Evolutionary conservation across 1,140 invertebrate species (phyloP).

Genomic region (Pogonomyrmex californicus): DNA sequence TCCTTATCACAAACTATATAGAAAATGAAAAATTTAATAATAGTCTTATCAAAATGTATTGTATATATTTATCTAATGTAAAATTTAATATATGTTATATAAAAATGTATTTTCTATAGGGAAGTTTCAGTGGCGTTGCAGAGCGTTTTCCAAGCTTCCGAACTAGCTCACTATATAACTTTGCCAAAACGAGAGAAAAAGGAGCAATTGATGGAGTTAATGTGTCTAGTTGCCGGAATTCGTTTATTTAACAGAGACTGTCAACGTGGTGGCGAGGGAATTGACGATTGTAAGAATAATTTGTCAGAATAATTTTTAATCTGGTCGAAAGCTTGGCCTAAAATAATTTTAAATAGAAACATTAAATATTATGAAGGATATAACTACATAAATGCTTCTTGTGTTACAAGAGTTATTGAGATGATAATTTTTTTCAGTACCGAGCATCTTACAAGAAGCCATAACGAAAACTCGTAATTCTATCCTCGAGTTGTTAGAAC

Average conservation of each 20-base stretch:
- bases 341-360: neutral
- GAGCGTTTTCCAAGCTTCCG: constrained; percentile 91
- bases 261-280: constrained; percentile 89
- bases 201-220: constrained; percentile 87
- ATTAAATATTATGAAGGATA: neutral
- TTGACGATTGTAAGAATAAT: constrained; percentile 88
- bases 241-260: constrained; percentile 90
- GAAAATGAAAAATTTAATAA: neutral
- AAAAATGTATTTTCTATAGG: constrained; percentile 58
- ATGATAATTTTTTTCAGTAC: constrained; percentile 85
- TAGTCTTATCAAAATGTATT: constrained; percentile 4
- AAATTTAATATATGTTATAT: neutral
- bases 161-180: constrained; percentile 89
- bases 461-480: constrained; percentile 86
- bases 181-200: constrained; percentile 87
- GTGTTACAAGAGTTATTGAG: neutral
- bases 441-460: constrained; percentile 88
- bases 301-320: constrained; percentile 1
- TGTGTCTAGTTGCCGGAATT: constrained; percentile 89
- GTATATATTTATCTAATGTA: neutral
- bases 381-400: neutral
- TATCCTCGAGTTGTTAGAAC: constrained; percentile 87
- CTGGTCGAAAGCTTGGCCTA: neutral
- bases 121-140: constrained; percentile 90
- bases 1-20: neutral